Conservation (phyloP, 2,113 vertebrate species). For the Carettochelys insculpta region DNA sequence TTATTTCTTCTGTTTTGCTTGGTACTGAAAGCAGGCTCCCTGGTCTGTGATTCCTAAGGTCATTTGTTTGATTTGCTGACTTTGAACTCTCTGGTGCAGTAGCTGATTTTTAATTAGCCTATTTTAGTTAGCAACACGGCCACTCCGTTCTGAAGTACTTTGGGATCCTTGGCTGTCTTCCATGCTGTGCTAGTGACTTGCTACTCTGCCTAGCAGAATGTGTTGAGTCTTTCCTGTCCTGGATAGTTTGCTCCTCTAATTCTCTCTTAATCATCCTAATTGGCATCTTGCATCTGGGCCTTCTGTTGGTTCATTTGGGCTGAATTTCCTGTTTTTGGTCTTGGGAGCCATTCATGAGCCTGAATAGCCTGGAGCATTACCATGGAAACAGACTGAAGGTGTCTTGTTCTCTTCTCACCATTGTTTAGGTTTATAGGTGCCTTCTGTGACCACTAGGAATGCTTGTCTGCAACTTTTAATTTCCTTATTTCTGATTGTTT, state of each 20-base stretch:
- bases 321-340: neutral
- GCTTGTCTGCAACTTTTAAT: neutral
- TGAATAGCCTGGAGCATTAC: neutral
- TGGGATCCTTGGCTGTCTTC: neutral
- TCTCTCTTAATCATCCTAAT: neutral
- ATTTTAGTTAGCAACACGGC: neutral
- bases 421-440: neutral
- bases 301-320: neutral
- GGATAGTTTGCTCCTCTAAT: neutral
- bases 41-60: neutral
- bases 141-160: neutral
- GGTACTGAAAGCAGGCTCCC: neutral
- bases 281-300: neutral
- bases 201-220: constrained; percentile 33
- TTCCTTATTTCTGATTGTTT: neutral
- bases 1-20: neutral
- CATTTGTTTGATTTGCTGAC: neutral
- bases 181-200: constrained; percentile 8
- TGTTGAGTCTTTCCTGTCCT: neutral
- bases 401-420: neutral
- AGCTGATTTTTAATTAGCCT: constrained; percentile 17
- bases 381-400: neutral
- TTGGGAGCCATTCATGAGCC: neutral
- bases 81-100: neutral
- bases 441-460: neutral